These are phyloP conservation scores for Caranx ignobilis DNA, from an alignment of 2,113 vertebrate species.

Conservation along the genomic window DNA sequence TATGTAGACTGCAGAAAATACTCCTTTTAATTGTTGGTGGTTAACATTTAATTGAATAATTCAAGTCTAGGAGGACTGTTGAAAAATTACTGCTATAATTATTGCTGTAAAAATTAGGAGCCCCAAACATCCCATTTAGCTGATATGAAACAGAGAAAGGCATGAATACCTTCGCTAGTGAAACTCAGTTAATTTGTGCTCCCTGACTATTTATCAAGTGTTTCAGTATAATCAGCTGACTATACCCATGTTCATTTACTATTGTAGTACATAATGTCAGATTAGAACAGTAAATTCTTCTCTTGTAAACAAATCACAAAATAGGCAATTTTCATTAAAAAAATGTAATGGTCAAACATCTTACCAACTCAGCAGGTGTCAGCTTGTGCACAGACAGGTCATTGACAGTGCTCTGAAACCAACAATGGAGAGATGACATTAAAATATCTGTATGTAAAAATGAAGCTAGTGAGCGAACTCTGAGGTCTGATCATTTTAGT, in stretches of 20 bases:
- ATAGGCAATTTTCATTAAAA: background rate
- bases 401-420: constrained; percentile 88
- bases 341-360: constrained; percentile 5
- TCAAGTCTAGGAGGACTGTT: background rate
- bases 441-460: background rate
- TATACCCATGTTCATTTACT: background rate
- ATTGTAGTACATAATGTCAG: too few relatives aligned
- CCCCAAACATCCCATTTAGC: too few relatives aligned
- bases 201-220: too few relatives aligned
- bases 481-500: too few relatives aligned
- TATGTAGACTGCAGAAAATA: background rate
- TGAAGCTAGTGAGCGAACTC: too few relatives aligned
- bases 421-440: constrained; percentile 4
- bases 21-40: background rate
- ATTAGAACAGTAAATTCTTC: background rate
- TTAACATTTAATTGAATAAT: background rate
- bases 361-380: constrained; percentile 91
- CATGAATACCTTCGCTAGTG: too few relatives aligned
- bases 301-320: background rate
- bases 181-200: too few relatives aligned
- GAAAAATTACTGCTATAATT: background rate
- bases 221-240: background rate
- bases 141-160: too few relatives aligned
- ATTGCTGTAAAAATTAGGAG: background rate
- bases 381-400: constrained; percentile 91